Conservation (phyloP, 2,888 invertebrate genomes). For the Hanleya hanleyi region DNA sequence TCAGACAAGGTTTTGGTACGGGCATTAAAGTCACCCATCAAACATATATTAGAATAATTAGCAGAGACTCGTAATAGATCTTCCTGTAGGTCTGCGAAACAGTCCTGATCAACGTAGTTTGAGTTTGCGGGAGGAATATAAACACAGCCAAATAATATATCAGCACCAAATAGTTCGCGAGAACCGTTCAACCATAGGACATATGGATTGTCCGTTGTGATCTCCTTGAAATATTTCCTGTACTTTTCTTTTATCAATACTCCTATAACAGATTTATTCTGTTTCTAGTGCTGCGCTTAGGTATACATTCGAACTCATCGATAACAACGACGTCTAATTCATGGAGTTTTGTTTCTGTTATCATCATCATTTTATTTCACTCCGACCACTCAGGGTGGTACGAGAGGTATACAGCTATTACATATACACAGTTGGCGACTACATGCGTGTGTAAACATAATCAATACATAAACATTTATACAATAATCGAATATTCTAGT, state of each 20-base stretch:
- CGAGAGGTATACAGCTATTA: no score
- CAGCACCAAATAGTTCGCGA: background rate
- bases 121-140: background rate
- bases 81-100: background rate
- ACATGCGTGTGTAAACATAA: no score
- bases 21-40: constrained; percentile 8
- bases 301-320: no score
- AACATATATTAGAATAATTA: background rate
- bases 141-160: background rate
- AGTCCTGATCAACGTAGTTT: background rate
- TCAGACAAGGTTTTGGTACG: background rate
- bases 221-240: background rate
- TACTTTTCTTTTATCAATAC: background rate
- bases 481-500: no score
- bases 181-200: background rate
- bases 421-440: no score
- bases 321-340: no score
- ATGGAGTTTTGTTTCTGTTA: no score
- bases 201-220: background rate
- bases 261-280: no score
- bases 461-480: no score
- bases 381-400: no score
- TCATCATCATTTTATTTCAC: no score
- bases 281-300: no score
- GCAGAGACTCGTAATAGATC: background rate